phyloP scores from a whole-genome alignment of 2,888 invertebrate genomes.

The Chorisops tibialis region DNA sequence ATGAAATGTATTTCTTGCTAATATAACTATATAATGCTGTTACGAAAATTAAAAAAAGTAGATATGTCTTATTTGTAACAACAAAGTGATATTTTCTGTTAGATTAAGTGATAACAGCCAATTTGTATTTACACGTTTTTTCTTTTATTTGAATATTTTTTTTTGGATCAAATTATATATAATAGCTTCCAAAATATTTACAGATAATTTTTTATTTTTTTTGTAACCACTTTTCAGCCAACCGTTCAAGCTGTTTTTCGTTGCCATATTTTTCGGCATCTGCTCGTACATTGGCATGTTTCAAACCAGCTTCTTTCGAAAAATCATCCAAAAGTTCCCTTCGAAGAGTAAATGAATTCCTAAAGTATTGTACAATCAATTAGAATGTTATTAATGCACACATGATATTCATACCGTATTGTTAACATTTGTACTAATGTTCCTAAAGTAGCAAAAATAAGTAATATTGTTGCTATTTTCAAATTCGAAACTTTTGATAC shows the following conservation, averaged over 20 bases:
- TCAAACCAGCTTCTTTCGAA: constrained; percentile 54
- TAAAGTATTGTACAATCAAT: constrained; percentile 43
- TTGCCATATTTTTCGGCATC: constrained; percentile 59
- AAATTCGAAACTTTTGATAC: constrained; percentile 61
- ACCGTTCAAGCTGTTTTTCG: constrained; percentile 53
- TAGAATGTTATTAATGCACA: background rate
- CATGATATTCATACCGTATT: constrained; percentile 55
- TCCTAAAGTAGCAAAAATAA: constrained; percentile 59
- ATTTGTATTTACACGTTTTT: no score
- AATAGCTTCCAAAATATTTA: background rate
- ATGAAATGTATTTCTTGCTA: no score
- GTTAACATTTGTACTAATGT: constrained; percentile 59
- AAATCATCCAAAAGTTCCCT: constrained; percentile 53
- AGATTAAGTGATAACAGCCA: no score
- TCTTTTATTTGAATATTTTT: background rate
- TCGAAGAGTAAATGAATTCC: constrained; percentile 56
- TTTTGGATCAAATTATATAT: background rate
- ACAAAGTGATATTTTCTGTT: no score
- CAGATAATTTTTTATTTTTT: background rate
- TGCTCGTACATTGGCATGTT: constrained; percentile 55
- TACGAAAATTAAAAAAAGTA: no score
- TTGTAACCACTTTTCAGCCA: constrained; percentile 40
- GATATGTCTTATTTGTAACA: no score
- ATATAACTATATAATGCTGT: no score
- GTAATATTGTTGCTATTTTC: constrained; percentile 58